Evolutionary conservation across 2,113 vertebrate genomes (phyloP).

Genomic region (Tympanuchus pallidicinctus): DNA sequence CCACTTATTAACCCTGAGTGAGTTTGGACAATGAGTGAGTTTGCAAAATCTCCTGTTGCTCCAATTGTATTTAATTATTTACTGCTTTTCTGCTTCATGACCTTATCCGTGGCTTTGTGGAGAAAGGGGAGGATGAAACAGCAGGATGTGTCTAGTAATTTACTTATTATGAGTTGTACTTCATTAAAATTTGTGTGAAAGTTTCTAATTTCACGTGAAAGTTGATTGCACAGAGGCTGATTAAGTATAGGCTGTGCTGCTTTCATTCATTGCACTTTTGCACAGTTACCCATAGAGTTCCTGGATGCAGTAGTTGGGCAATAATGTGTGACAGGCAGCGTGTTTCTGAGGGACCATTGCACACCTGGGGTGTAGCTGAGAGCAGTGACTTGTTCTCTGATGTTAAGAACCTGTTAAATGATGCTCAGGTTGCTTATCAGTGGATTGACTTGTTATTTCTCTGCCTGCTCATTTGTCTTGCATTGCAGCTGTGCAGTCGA

Average conservation of each 20-base stretch:
- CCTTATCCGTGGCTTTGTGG: not conserved
- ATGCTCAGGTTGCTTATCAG: not conserved
- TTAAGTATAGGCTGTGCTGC: not conserved
- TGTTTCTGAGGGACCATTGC: constrained; percentile 18
- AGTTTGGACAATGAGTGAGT: not conserved
- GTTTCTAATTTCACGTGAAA: constrained; percentile 34
- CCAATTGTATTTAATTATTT: not conserved
- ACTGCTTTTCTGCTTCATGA: not conserved
- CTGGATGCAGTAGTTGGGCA: constrained; percentile 40
- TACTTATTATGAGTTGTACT: not conserved
- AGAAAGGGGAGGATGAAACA: not conserved
- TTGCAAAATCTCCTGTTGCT: not conserved
- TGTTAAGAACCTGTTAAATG: constrained; percentile 7
- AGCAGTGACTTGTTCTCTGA: constrained; percentile 20
- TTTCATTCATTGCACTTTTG: constrained; percentile 16
- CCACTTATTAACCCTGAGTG: not conserved
- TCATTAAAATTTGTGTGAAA: not conserved
- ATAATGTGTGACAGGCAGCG: not conserved
- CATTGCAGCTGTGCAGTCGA: not conserved
- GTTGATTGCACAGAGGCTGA: constrained; percentile 10
- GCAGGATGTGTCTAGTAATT: not conserved
- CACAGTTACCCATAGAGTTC: not conserved
- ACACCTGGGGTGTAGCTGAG: not conserved
- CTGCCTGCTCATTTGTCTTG: not conserved
- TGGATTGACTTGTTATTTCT: not conserved